Conservation (phyloP, 1,140 invertebrate genomes). For the Parapsyche elsis region DNA sequence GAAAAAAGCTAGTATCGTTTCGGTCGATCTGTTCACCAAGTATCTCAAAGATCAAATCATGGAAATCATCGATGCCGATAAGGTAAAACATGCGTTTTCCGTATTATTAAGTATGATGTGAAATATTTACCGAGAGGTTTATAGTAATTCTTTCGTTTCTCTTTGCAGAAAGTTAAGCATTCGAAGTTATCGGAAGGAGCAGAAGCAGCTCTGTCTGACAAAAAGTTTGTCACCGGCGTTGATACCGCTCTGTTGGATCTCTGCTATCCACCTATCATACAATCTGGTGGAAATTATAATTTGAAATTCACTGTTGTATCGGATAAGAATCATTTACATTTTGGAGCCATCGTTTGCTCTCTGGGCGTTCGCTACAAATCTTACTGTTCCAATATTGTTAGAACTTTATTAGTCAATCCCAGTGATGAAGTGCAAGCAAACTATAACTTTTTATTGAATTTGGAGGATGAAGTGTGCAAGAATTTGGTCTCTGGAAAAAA, state of each 20-base stretch:
- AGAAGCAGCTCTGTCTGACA: slow-evolving; percentile 89
- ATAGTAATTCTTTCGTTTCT: slow-evolving; percentile 10
- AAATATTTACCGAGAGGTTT: not conserved
- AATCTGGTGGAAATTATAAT: slow-evolving; percentile 96
- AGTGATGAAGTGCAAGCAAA: slow-evolving; percentile 83
- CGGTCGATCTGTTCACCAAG: slow-evolving; percentile 95
- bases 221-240: slow-evolving; percentile 93
- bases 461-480: slow-evolving; percentile 94
- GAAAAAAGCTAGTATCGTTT: slow-evolving; percentile 93
- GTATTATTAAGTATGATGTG: not conserved
- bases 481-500: slow-evolving; percentile 85
- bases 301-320: slow-evolving; percentile 96
- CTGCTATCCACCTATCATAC: slow-evolving; percentile 98
- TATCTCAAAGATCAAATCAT: slow-evolving; percentile 98
- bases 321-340: slow-evolving; percentile 94
- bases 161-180: slow-evolving; percentile 91
- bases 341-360: slow-evolving; percentile 96
- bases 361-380: slow-evolving; percentile 95
- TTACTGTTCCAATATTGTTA: slow-evolving; percentile 98
- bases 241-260: slow-evolving; percentile 92
- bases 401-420: slow-evolving; percentile 98
- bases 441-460: slow-evolving; percentile 91
- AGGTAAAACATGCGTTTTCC: slow-evolving; percentile 68
- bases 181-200: slow-evolving; percentile 94
- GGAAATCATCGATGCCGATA: slow-evolving; percentile 98